Evolutionary conservation across 30 jellyfish, hydroid and myxozoan genomes (phyloP), one percentile per base, ranked within the genome.

Genomic region (Aurelia sp.): DNA sequence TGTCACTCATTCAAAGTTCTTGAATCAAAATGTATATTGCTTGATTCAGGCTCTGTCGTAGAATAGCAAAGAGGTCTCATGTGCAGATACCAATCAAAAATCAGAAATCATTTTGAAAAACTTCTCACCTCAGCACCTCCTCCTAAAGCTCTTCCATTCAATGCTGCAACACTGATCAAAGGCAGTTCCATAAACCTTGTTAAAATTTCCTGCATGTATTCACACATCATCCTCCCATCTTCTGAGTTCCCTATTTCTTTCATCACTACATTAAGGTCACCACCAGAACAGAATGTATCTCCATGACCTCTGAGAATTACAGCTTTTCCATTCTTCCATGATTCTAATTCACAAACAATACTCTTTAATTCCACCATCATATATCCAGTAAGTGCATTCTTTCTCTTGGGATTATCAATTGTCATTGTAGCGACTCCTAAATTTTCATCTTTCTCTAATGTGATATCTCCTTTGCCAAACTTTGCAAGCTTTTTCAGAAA

Each of bases 81-180:
- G 48, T 37, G 0, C 50, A 37, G 11, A 37, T 44, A 44, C 13
- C 50, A 1, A 10, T 44, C 55, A 6, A 44, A 44, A 44, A 44
- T 44, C 55, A 7, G 55, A 44, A 44, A 44, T 44, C 15, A 0
- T 44, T 10, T 44, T 12, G 1, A 44, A 9, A 0, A 44, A 44
- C 7, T 6, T 10, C 55, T 52, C 51, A 92, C 98, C 96, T 92
- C 98, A n/a, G 98, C 98, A 10, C 98, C 98, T 3, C 98, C 98
- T 0, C 98, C 98, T 6, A 92, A 52, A 9, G 98, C 84, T 30
- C 63, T 80, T n/a, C 98, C 98, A 58, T 92, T 87, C 41, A 92
- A 44, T 30, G 95, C 92, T 12, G 98, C 96, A 73, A 92, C 93
- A 53, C 97, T 86, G 37, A 87, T 31, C 69, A 92, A 74, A 5